Base-by-base conservation (phyloP, 2,888 invertebrate genomes). In the Beris morrisii region DNA sequence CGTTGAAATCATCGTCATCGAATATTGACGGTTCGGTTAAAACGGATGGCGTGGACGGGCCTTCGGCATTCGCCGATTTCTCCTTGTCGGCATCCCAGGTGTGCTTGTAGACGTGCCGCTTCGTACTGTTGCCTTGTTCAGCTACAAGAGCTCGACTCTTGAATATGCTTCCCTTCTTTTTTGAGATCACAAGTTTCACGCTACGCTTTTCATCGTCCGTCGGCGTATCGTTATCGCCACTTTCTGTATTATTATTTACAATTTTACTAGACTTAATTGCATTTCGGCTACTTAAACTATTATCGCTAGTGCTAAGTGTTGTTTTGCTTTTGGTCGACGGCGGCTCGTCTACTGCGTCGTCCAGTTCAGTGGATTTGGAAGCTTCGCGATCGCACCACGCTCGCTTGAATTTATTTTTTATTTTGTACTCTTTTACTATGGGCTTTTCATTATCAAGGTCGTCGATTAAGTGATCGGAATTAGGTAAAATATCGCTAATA, bases 161-260 rank as follows among this genome's bases (percentile, higher is more conserved):
- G 76, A 94, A 94, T 77, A 94, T 93, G 74, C 93, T 93, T 55
- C 93, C 93, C 76, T 94, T 93, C 78, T 92, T 93, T 77, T 89
- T 90, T 2, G 88, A 88, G 70, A 90, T 89, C 15, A 89, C 87
- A 70, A 90, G 77, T 75, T 90, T 90, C 22, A 88, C 88, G 76
- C 86, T 81, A 55, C 84, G 83, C 70, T 86, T 83, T 44, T 84
- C 83, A 59, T 78, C 72, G 57, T 80, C 77, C 9, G 72, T 72
- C 30, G 65, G 52, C 66, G 78, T 79, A 15, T 67, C 13, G 56
- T 61, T 59, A 63, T 68, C 13, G 66, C 63, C 65, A 28, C 56
- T 48, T 13, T 67, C 65, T 5, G 54, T 53, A 15, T 66, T 69
- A 31, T 69, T 69, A 66, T 69, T 70, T 64, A 68, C 67, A 68